Evolutionary conservation across 2,797 vertebrate genomes (phyloP).

Genomic region (Esox lucius): DNA sequence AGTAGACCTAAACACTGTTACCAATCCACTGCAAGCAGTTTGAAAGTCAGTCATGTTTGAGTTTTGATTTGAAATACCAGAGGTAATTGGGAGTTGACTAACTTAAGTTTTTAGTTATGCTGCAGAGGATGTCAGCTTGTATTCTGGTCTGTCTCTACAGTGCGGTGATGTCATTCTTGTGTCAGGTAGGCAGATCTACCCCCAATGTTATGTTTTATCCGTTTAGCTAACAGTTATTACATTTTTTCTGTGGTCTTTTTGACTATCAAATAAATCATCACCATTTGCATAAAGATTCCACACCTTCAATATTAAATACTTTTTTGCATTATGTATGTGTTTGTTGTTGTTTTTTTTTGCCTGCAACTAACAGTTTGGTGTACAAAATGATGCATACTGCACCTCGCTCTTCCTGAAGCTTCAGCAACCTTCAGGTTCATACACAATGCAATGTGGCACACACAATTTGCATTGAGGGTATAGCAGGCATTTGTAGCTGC

Average conservation of each 20-base stretch:
- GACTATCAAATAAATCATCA: conserved; percentile 46
- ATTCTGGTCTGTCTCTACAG: conserved; percentile 56
- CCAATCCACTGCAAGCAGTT: background rate
- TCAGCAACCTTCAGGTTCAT: background rate
- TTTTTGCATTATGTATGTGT: conserved; percentile 37
- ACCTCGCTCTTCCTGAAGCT: conserved; percentile 1
- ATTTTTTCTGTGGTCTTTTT: conserved; percentile 22
- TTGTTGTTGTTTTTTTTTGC: conserved; percentile 31
- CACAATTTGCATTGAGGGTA: conserved; percentile 9
- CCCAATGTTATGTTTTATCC: conserved; percentile 18
- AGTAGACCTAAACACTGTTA: background rate
- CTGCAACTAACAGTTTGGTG: conserved; percentile 44
- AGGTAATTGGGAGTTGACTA: background rate
- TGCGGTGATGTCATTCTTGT: conserved; percentile 52
- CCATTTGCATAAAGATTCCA: conserved; percentile 40
- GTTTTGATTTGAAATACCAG: background rate
- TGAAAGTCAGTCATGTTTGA: background rate
- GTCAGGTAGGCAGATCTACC: conserved; percentile 52
- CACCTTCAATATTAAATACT: conserved; percentile 41
- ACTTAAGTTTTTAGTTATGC: conserved; percentile 17
- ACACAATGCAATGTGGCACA: conserved; percentile 8
- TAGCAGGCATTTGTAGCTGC: background rate
- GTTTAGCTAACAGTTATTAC: conserved; percentile 11
- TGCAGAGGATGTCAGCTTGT: conserved; percentile 45
- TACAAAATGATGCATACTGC: conserved; percentile 22